These are phyloP conservation scores for Sus cebifrons DNA, from an alignment of 2,797 vertebrate species.

Conservation along the genomic window DNA sequence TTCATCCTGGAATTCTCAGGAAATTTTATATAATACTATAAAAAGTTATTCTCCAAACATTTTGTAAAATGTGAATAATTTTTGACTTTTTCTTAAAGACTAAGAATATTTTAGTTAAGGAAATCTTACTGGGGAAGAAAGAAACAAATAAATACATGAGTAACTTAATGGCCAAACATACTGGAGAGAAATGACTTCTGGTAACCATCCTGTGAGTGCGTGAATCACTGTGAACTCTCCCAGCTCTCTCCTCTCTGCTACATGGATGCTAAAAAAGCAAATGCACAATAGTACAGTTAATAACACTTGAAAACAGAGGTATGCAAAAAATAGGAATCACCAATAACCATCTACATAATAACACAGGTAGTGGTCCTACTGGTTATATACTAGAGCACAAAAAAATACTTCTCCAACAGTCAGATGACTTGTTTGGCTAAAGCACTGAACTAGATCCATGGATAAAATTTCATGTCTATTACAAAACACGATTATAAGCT, in stretches of 20 bases:
- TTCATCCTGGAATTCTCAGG: neutral
- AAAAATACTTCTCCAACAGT: neutral
- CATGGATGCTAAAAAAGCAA: conserved; percentile 88
- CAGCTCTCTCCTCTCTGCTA: conserved; percentile 90
- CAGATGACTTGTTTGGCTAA: neutral
- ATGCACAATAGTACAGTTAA: neutral
- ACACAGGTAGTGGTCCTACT: neutral
- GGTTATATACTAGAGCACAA: neutral
- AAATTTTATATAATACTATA: neutral
- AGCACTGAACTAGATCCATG: neutral
- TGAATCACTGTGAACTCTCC: conserved; percentile 95
- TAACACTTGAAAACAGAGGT: neutral
- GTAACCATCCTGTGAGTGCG: conserved; percentile 96
- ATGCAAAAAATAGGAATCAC: neutral
- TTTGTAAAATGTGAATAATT: neutral
- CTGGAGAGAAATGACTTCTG: conserved; percentile 94
- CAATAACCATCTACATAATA: neutral
- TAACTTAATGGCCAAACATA: conserved; percentile 88
- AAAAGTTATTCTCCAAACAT: neutral
- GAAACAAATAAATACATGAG: conserved; percentile 11
- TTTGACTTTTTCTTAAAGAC: neutral
- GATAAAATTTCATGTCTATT: neutral
- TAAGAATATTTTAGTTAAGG: conserved; percentile 41
- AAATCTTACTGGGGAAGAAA: conserved; percentile 52
- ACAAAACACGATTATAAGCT: neutral